Evolutionary conservation across 1,140 invertebrate species (phyloP), one percentile per base, ranked within the genome.

Genomic region (Drosophila punjabiensis): DNA sequence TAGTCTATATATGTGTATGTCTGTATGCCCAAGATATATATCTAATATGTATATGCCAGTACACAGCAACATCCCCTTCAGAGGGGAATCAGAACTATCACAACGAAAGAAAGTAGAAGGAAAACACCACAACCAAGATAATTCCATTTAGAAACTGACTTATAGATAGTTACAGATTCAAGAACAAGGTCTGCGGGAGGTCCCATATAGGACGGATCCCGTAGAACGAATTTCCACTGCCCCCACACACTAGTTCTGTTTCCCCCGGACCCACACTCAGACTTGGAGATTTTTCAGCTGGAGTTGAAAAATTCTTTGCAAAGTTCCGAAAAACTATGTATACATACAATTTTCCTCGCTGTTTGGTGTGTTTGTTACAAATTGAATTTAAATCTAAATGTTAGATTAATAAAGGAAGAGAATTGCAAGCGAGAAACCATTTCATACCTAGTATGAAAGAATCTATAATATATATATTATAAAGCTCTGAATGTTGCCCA

Each of bases 371-470:
- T 85, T 79, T 75, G 65, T 82, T 79, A 58, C 55, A 64, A 81
- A 55, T 79, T 82, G 33, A 86, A 86, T 86, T 85, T 81, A 78
- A 14, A 61, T 73, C 70, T 73, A 43, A 73, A 33, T 73, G 70
- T 74, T 74, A 50, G 67, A 39, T 60, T 35, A 71, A 39, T 33
- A 41, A 48, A 52, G 16, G 28, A 48, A 73, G 50, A 11, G n/a
- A 80, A 47, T 53, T 47, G 43, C 48, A 48, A 64, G 62, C 33
- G 24, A 28, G 28, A 52, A 32, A 16, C 76, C 60, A 89, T 66
- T 84, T 88, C 85, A 62, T 89, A 84, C 78, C 39, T 69, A 89
- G 81, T 89, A 79, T 78, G 84, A 78, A 63, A 18, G 59, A 52
- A 67, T 56, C 28, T 65, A 77, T 80, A 58, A 52, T 48, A 43